phyloP scores from a whole-genome alignment of 2,888 invertebrate genomes.

The Osedax fenrisi region DNA sequence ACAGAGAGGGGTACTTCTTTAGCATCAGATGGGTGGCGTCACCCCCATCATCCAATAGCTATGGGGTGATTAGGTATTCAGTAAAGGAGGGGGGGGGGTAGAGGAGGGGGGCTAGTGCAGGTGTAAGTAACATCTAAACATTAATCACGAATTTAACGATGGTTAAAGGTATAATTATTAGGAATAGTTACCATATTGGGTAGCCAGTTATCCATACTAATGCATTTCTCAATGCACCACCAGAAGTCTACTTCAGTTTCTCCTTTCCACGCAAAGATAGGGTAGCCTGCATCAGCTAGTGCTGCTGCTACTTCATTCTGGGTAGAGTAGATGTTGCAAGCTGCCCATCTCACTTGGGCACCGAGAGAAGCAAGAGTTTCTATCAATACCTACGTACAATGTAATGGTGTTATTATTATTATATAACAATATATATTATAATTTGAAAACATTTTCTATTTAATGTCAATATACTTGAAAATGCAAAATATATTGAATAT shows the following conservation, averaged over 20 bases:
- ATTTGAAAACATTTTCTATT: too few relatives aligned
- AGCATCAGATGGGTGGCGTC: slow-evolving; percentile 92
- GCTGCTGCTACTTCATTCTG: slow-evolving; percentile 99
- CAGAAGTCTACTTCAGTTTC: slow-evolving; percentile 96
- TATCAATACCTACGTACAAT: slow-evolving; percentile 70
- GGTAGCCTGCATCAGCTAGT: slow-evolving; percentile 77
- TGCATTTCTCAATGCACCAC: slow-evolving; percentile 99
- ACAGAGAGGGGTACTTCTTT: slow-evolving; percentile 64
- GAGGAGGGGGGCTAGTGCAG: too few relatives aligned
- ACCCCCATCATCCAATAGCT: slow-evolving; percentile 94
- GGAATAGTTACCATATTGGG: slow-evolving; percentile 65
- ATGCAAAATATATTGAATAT: too few relatives aligned
- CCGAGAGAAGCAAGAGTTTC: slow-evolving; percentile 89
- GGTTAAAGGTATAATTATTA: too few relatives aligned
- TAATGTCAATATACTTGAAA: too few relatives aligned
- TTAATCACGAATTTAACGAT: too few relatives aligned
- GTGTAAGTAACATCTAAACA: too few relatives aligned
- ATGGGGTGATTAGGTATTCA: background rate
- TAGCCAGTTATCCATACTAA: slow-evolving; percentile 81
- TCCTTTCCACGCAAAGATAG: slow-evolving; percentile 98
- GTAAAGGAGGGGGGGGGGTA: background rate
- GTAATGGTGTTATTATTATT: background rate
- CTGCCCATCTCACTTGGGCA: slow-evolving; percentile 94
- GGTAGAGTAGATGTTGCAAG: slow-evolving; percentile 97
- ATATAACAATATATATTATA: too few relatives aligned